Conservation (phyloP, 2,888 invertebrate genomes). For the Salpingus planirostris region DNA sequence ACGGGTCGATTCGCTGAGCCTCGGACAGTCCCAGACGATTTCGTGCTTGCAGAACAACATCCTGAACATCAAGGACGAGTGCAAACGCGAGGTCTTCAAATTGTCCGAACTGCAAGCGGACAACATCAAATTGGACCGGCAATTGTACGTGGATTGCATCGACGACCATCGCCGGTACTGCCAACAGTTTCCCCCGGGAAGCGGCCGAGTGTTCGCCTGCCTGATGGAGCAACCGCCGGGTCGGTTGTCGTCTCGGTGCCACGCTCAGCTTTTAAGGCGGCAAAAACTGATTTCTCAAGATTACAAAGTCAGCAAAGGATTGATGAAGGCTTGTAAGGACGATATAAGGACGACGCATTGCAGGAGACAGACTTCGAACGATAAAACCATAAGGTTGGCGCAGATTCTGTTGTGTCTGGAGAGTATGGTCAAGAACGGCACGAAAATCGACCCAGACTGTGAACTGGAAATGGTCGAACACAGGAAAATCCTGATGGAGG, state of each 20-base stretch:
- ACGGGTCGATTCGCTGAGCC: slow-evolving; percentile 47
- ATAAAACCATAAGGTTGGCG: slow-evolving; percentile 75
- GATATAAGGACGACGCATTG: slow-evolving; percentile 85
- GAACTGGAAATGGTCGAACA: slow-evolving; percentile 85
- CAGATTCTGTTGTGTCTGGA: slow-evolving; percentile 91
- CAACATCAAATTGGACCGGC: slow-evolving; percentile 78
- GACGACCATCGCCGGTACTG: slow-evolving; percentile 76
- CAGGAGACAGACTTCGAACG: slow-evolving; percentile 69
- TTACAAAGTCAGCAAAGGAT: slow-evolving; percentile 80
- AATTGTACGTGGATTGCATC: slow-evolving; percentile 82
- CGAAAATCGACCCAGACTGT: slow-evolving; percentile 69
- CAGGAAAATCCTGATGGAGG: slow-evolving; percentile 83
- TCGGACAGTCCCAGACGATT: slow-evolving; percentile 72
- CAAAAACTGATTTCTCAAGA: slow-evolving; percentile 86
- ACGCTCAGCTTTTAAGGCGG: slow-evolving; percentile 71
- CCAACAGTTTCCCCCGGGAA: slow-evolving; percentile 63
- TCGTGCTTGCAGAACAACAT: slow-evolving; percentile 72
- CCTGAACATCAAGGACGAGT: slow-evolving; percentile 52
- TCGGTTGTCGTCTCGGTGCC: slow-evolving; percentile 58
- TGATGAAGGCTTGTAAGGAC: slow-evolving; percentile 80
- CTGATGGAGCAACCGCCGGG: slow-evolving; percentile 71
- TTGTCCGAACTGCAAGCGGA: slow-evolving; percentile 86
- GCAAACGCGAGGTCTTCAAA: slow-evolving; percentile 70
- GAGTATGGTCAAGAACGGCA: slow-evolving; percentile 59
- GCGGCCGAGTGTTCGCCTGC: slow-evolving; percentile 82